phyloP scores from a whole-genome alignment of 37 sponge, comb jelly and placozoan genomes.

The Aphrocallistes beatrix region DNA sequence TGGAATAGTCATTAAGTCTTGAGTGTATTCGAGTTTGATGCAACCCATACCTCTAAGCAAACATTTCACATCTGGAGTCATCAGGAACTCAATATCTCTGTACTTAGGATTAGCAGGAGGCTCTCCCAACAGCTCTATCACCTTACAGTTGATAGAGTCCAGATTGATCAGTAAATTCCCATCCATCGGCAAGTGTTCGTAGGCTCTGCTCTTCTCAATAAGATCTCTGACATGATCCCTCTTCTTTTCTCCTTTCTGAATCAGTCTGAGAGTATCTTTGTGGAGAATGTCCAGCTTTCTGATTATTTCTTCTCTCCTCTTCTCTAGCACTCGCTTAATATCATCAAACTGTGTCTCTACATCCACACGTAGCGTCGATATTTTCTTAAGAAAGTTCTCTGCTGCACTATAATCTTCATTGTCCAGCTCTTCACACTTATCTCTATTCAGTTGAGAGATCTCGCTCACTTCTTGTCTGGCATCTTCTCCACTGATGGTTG shows the following conservation, averaged over 20 bases:
- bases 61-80: not conserved
- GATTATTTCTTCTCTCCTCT: not conserved
- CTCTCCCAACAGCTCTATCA: not conserved
- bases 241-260: not conserved
- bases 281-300: not conserved
- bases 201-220: not conserved
- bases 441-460: not conserved
- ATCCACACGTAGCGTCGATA: not conserved
- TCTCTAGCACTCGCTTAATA: not conserved
- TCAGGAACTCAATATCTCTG: not conserved
- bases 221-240: not conserved
- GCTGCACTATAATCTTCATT: not conserved
- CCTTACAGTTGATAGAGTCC: not conserved
- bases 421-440: not conserved
- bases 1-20: no score
- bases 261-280: not conserved
- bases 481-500: not conserved
- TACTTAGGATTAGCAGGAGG: not conserved
- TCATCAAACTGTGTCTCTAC: not conserved
- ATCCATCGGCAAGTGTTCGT: not conserved
- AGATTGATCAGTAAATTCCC: not conserved
- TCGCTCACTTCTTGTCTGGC: not conserved
- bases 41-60: not conserved
- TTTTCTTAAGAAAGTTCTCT: not conserved
- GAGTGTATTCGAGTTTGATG: not conserved